Conservation (phyloP, 2,113 vertebrate genomes). For the Nesogale talazaci region DNA sequence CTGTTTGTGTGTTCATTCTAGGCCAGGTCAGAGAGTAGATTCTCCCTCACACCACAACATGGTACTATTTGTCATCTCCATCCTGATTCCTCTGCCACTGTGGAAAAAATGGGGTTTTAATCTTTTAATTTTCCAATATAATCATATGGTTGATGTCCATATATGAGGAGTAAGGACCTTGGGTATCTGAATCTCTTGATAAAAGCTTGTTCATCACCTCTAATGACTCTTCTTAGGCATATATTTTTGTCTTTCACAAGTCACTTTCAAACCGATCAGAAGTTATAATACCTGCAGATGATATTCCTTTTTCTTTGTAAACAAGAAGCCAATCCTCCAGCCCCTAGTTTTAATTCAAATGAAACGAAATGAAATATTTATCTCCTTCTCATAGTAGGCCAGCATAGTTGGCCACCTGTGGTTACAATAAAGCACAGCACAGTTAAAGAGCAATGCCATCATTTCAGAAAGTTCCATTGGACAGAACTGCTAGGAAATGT, state of each 20-base stretch:
- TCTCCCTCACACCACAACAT: not conserved
- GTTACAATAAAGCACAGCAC: not conserved
- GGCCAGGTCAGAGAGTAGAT: not conserved
- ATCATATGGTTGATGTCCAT: not conserved
- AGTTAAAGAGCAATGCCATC: not conserved
- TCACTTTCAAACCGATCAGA: not conserved
- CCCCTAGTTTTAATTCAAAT: constrained; percentile 2
- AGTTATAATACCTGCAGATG: not conserved
- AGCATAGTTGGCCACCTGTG: not conserved
- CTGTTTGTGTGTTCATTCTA: not conserved
- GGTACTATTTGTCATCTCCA: not conserved
- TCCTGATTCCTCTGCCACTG: not conserved
- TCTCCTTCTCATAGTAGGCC: not conserved
- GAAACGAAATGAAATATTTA: not conserved
- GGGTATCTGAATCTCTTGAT: not conserved
- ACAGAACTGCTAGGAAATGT: not conserved
- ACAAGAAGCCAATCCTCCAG: not conserved
- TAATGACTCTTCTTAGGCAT: constrained; percentile 60
- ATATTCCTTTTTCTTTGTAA: not conserved
- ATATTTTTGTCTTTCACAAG: not conserved
- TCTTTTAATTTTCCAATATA: not conserved
- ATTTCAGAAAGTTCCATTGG: not conserved
- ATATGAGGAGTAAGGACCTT: not conserved
- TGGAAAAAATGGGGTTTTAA: not conserved
- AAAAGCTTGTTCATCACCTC: not conserved